Conservation (phyloP, 2,888 invertebrate species). For the Chironomus tentans region DNA sequence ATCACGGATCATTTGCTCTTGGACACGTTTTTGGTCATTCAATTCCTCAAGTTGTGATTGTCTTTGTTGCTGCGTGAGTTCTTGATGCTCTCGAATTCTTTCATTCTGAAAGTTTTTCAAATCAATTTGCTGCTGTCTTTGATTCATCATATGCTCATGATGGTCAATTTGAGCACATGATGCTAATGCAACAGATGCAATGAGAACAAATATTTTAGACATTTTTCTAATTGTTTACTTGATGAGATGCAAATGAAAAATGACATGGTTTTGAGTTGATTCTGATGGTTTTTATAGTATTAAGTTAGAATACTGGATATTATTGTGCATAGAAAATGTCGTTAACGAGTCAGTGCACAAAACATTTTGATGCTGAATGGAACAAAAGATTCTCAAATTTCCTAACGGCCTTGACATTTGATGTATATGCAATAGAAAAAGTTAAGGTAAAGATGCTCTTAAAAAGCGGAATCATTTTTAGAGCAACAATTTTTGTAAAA, state of each 20-base stretch:
- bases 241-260: not conserved
- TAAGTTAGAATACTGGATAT: no score
- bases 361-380: no score
- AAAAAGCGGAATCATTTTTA: no score
- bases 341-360: no score
- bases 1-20: not conserved
- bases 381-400: no score
- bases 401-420: no score
- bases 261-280: not conserved
- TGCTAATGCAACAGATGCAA: not conserved
- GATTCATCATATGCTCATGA: slow-evolving; percentile 33
- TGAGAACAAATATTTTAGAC: not conserved
- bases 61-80: slow-evolving; percentile 4
- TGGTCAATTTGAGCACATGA: slow-evolving; percentile 32
- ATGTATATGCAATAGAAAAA: no score
- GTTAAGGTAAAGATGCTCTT: no score
- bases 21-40: slow-evolving; percentile 10
- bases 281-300: not conserved
- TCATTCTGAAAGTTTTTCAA: not conserved
- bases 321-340: no score
- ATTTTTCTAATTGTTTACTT: not conserved
- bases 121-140: not conserved
- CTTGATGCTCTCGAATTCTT: slow-evolving; percentile 1
- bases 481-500: no score
- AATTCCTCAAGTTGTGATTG: not conserved